These are phyloP conservation scores for Actenoides hombroni DNA, from an alignment of 2,113 vertebrate species.

Conservation along the genomic window DNA sequence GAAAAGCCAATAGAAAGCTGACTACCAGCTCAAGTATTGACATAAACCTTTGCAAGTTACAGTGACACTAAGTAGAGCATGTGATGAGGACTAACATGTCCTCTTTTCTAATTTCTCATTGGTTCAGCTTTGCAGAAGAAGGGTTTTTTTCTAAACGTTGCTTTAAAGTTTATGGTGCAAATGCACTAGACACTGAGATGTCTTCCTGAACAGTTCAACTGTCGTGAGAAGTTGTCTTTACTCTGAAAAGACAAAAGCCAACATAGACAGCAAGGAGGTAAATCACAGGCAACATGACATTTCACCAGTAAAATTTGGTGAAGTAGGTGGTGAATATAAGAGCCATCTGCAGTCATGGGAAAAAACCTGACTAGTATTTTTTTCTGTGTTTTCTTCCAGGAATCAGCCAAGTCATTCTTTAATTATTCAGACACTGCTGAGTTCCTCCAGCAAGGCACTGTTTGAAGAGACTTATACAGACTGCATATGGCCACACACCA, in stretches of 20 bases:
- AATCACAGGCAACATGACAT: neutral
- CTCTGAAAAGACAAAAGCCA: neutral
- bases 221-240: neutral
- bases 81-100: neutral
- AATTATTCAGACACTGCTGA: neutral
- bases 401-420: neutral
- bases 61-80: neutral
- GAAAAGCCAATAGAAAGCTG: neutral
- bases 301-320: accelerated
- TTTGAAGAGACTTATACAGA: neutral
- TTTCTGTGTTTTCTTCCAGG: neutral
- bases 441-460: neutral
- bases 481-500: no score
- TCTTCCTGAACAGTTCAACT: neutral
- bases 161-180: neutral
- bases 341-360: neutral
- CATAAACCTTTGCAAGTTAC: neutral
- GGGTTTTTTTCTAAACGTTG: no score
- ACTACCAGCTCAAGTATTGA: neutral
- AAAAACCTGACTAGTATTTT: neutral
- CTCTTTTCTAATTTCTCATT: neutral
- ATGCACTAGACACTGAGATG: neutral
- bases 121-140: neutral
- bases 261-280: neutral
- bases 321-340: neutral